Percentiles rank a stretch among this genome's conserved stretches.
These are phyloP conservation scores for Ochotona curzoniae DNA, from an alignment of 2,113 vertebrate genomes.

Conservation along the genomic window DNA sequence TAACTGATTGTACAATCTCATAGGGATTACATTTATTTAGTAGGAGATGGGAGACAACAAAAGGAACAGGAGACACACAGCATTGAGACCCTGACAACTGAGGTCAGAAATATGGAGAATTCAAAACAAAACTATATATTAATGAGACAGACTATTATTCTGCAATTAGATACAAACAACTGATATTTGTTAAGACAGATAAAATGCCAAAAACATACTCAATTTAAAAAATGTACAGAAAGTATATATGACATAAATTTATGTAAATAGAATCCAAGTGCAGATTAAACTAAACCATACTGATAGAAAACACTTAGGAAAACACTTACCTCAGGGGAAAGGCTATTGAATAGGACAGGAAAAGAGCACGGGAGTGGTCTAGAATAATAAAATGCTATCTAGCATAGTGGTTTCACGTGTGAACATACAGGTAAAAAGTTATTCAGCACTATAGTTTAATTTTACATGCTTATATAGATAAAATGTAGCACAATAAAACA, in stretches of 20 bases:
- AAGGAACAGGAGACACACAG: neutral
- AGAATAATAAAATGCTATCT: constrained; percentile 38
- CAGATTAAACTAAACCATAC: constrained; percentile 28
- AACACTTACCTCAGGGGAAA: neutral
- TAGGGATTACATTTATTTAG: neutral
- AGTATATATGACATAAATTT: neutral
- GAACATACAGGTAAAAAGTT: neutral
- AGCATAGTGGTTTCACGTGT: neutral
- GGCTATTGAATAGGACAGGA: neutral
- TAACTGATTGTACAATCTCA: neutral
- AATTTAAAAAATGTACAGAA: neutral
- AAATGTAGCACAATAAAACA: neutral
- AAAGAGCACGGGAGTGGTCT: neutral
- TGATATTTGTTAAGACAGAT: neutral
- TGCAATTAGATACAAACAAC: constrained; percentile 10
- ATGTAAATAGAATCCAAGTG: constrained; percentile 30
- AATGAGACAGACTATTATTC: neutral
- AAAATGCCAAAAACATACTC: constrained; percentile 38
- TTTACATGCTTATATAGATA: neutral
- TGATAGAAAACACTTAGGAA: constrained; percentile 24
- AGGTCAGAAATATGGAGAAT: neutral
- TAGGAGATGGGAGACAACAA: neutral
- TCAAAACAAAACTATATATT: constrained; percentile 25
- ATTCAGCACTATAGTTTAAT: constrained; percentile 43
- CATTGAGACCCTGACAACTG: neutral